Evolutionary conservation across 2,888 invertebrate genomes (phyloP).

Genomic region (Arrhopalites spinosus): DNA sequence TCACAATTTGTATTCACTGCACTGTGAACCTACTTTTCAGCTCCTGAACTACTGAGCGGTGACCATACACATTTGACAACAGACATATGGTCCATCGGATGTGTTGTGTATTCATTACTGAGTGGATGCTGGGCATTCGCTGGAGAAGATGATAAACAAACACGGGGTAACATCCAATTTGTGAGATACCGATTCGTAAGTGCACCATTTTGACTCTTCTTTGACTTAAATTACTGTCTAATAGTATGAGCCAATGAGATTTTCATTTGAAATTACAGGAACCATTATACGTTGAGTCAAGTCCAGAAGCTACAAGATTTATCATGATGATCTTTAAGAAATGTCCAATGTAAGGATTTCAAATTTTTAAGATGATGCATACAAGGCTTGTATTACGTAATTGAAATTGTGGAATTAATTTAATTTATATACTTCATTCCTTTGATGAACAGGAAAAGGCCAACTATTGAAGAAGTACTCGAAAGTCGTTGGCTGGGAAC

Average conservation of each 20-base stretch:
- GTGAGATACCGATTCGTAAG: constrained; percentile 90
- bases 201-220: too few relatives aligned
- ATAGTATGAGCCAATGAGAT: too few relatives aligned
- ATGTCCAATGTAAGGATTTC: constrained; percentile 83
- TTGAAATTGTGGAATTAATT: too few relatives aligned
- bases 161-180: constrained; percentile 87
- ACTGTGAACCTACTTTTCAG: constrained; percentile 30
- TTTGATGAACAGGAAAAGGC: constrained; percentile 90
- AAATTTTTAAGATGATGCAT: too few relatives aligned
- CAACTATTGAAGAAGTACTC: constrained; percentile 90
- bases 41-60: constrained; percentile 64
- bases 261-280: too few relatives aligned
- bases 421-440: too few relatives aligned
- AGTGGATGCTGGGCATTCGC: constrained; percentile 92
- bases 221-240: too few relatives aligned
- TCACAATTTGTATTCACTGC: constrained; percentile 13
- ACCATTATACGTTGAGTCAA: constrained; percentile 90
- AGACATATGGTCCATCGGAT: constrained; percentile 96
- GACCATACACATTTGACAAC: constrained; percentile 87
- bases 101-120: constrained; percentile 85
- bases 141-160: constrained; percentile 80
- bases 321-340: constrained; percentile 94
- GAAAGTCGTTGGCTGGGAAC: constrained; percentile 95
- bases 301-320: constrained; percentile 90
- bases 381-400: too few relatives aligned